Evolutionary conservation across 2,797 vertebrate species (phyloP).

Genomic region (Tarsius wallacei): DNA sequence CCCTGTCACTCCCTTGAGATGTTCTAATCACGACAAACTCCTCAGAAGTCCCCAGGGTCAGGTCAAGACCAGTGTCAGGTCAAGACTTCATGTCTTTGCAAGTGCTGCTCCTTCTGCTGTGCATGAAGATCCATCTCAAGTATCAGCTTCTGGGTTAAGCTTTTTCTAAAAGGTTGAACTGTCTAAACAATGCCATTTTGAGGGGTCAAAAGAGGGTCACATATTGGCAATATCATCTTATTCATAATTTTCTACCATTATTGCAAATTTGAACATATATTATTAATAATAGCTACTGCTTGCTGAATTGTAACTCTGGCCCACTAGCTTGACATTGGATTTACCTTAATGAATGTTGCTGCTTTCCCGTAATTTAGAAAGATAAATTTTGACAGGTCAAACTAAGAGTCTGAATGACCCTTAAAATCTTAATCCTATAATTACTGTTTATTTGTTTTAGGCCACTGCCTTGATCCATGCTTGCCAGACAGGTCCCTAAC

Average conservation of each 20-base stretch:
- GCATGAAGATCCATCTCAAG: background rate
- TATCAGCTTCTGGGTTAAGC: background rate
- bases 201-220: background rate
- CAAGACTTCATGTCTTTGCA: background rate
- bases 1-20: background rate
- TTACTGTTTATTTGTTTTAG: conserved; percentile 58
- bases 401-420: background rate
- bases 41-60: background rate
- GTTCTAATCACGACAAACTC: background rate
- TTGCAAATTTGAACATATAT: background rate
- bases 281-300: background rate
- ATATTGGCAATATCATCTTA: background rate
- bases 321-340: conserved; percentile 23
- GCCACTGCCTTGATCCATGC: background rate
- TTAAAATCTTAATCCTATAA: conserved; percentile 61
- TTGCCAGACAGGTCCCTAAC: background rate
- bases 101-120: background rate
- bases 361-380: conserved; percentile 56
- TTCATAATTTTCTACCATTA: conserved; percentile 1
- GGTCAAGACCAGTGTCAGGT: background rate
- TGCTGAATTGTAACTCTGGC: background rate
- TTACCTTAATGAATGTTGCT: conserved; percentile 33
- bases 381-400: conserved; percentile 25
- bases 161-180: background rate
- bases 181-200: background rate